These are phyloP conservation scores for Garra rufa DNA, from an alignment of 2,113 vertebrate genomes.

Conservation along the genomic window DNA sequence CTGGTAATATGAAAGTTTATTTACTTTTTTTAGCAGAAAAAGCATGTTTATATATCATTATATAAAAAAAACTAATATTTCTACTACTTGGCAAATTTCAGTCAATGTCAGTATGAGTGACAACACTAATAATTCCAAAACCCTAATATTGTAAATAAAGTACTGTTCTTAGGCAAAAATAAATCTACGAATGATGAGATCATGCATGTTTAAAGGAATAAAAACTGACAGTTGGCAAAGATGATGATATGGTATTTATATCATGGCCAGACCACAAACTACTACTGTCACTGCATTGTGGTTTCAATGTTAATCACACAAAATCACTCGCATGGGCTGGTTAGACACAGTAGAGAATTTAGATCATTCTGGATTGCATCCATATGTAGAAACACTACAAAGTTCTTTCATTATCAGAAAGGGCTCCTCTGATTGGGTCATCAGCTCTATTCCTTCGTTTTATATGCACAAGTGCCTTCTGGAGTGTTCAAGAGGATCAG, in stretches of 20 bases:
- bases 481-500: conserved; percentile 57
- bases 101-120: not conserved
- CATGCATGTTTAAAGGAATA: conserved; percentile 8
- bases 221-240: conserved; percentile 9
- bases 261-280: conserved; percentile 18
- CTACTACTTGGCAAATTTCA: not conserved
- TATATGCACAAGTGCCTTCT: conserved; percentile 67
- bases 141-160: not conserved
- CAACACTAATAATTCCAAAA: not conserved
- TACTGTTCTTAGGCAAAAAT: not conserved
- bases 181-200: not conserved
- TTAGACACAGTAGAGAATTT: conserved; percentile 58
- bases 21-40: too few species aligned
- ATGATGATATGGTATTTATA: conserved; percentile 7
- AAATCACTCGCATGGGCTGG: not conserved
- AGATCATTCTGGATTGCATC: not conserved
- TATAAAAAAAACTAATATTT: not conserved
- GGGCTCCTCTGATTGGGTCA: conserved; percentile 44
- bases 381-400: not conserved
- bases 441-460: conserved; percentile 63
- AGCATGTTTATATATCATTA: too few species aligned
- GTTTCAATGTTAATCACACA: conserved; percentile 9
- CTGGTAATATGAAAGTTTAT: too few species aligned
- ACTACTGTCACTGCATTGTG: not conserved
- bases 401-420: conserved; percentile 56